Evolutionary conservation across 30 jellyfish, hydroid and myxozoan species (phyloP).

Genomic region (Calvadosia cruxmelitensis): DNA sequence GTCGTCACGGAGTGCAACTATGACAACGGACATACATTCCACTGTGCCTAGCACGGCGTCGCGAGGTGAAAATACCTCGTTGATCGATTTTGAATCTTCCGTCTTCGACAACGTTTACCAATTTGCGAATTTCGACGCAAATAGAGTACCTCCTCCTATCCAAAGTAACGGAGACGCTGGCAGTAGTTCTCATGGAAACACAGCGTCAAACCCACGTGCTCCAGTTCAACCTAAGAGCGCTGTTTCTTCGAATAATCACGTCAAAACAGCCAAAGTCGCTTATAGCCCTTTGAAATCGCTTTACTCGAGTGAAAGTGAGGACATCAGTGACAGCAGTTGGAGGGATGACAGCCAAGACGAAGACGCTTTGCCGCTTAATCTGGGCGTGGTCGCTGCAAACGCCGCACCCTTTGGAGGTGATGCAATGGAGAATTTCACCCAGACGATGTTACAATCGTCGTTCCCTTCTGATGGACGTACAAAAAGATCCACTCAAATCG

Average conservation of each 20-base stretch:
- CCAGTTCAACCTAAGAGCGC: neutral
- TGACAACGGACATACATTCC: neutral
- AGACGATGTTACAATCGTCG: neutral
- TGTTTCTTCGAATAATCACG: neutral
- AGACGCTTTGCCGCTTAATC: neutral
- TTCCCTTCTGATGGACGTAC: too few relatives aligned
- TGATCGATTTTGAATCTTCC: conserved; percentile 15
- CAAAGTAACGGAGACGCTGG: neutral
- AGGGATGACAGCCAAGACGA: neutral
- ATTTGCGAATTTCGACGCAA: neutral
- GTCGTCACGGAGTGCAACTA: neutral
- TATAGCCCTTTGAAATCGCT: neutral
- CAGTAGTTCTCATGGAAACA: too few relatives aligned
- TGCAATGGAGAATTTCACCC: neutral
- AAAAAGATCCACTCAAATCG: too few relatives aligned
- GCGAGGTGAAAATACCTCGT: neutral
- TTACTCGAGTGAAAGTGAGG: neutral
- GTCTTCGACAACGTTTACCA: conserved; percentile 19
- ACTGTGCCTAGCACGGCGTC: neutral
- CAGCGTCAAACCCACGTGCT: too few relatives aligned
- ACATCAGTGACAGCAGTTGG: neutral
- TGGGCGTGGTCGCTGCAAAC: neutral
- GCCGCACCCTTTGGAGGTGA: neutral
- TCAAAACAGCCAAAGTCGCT: neutral
- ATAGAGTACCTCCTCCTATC: conserved; percentile 5